These are phyloP conservation scores for Odontophorus gujanensis DNA, from an alignment of 2,113 vertebrate species.

Conservation along the genomic window DNA sequence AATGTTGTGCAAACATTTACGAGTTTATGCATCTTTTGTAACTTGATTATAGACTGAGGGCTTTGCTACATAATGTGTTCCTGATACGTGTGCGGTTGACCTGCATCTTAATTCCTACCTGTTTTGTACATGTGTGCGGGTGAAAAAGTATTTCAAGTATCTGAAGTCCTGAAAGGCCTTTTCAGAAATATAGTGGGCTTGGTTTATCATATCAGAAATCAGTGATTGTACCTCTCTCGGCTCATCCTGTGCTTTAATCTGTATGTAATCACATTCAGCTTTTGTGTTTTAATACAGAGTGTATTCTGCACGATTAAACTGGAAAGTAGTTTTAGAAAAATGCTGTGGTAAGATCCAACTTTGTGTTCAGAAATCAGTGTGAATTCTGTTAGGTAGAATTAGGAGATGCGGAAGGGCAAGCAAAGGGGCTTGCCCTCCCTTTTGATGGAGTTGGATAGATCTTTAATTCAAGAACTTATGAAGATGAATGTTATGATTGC, in stretches of 20 bases:
- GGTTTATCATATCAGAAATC: neutral
- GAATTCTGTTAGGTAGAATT: neutral
- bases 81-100: neutral
- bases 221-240: neutral
- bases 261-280: neutral
- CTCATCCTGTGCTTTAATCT: neutral
- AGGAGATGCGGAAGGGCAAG: neutral
- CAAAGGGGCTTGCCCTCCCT: neutral
- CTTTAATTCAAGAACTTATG: neutral
- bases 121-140: neutral
- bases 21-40: neutral
- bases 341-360: neutral
- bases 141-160: neutral
- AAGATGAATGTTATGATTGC: neutral
- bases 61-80: neutral
- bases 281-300: neutral
- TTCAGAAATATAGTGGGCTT: neutral
- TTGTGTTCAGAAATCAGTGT: neutral
- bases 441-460: neutral
- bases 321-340: neutral
- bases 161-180: neutral
- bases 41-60: neutral
- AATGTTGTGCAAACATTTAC: neutral
- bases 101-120: neutral
- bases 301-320: neutral